Evolutionary conservation across 2,888 invertebrate species (phyloP), one percentile per base, ranked within the genome.

Genomic region (Ectemnius cavifrons): DNA sequence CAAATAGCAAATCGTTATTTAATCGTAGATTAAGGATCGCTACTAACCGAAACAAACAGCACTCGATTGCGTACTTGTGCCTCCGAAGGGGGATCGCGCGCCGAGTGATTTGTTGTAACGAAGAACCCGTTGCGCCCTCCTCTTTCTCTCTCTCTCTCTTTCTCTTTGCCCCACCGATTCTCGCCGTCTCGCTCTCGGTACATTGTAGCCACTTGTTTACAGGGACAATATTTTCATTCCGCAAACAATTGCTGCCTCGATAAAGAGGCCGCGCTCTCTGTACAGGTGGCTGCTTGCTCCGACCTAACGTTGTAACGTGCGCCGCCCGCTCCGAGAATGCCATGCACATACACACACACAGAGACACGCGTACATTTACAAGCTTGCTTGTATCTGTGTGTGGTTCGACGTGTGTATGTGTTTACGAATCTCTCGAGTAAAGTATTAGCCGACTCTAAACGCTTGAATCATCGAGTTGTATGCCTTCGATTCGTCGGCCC

Each of bases 211-310:
- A 83, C 87, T 87, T 90, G 89, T 90, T 90, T 89, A 88, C 90
- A 88, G 86, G 87, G 89, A 90, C 88, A 90, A 90, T 90, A 90
- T 90, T 90, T 90, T 89, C 89, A 90, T 89, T 87, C 86, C 84
- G 88, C 90, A 90, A 90, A 90, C 89, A 90, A 89, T 89, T 90
- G 85, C 86, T 87, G 85, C 87, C 88, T 89, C 87, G 88, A 89
- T 89, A 89, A 89, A 90, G 89, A 90, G 37, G 37, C 37, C 37
- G 37, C 84, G 82, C 82, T 77, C 27, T 27, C 78, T 62, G 84
- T 82, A 85, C 86, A 87, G 86, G 85, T 84, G 85, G 83, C 77
- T 83, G 77, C 77, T 77, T 83, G 77, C 77, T 75, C 79, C 76
- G 78, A 83, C 84, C 83, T 84, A 84, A 82, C 79, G 78, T 84